These are phyloP conservation scores for Cardinalis cardinalis DNA, from an alignment of 2,113 vertebrate genomes.

Conservation along the genomic window DNA sequence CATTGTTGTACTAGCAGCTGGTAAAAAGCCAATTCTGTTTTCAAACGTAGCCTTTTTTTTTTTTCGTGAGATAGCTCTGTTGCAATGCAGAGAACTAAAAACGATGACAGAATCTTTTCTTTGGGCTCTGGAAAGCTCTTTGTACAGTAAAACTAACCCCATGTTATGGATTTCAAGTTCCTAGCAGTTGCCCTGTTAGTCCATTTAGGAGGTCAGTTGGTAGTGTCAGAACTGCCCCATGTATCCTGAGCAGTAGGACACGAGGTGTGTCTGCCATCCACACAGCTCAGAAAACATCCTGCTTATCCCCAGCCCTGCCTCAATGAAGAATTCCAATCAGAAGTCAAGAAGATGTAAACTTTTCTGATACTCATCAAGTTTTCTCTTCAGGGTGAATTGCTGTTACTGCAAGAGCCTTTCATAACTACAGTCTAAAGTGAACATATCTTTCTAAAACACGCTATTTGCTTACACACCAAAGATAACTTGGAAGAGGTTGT, in stretches of 20 bases:
- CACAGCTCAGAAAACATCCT: neutral
- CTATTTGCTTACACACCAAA: neutral
- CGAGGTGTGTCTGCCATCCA: neutral
- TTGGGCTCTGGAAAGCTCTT: neutral
- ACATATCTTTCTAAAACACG: neutral
- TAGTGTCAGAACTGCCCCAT: neutral
- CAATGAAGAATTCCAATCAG: neutral
- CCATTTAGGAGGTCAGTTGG: neutral
- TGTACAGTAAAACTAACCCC: neutral
- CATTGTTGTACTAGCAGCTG: neutral
- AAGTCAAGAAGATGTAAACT: neutral
- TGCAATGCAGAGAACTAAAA: neutral
- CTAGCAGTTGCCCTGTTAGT: neutral
- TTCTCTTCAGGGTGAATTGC: neutral
- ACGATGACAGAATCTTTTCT: fast-evolving
- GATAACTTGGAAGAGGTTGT: neutral
- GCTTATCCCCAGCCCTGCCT: neutral
- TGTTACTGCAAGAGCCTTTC: neutral
- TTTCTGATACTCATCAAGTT: neutral
- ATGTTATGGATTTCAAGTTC: neutral
- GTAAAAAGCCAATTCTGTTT: neutral
- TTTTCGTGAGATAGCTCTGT: neutral
- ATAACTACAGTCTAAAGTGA: neutral
- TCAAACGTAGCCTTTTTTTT: neutral
- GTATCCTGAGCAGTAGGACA: neutral